Base-by-base conservation (phyloP, 2,888 invertebrate species). In the Abrostola tripartita region DNA sequence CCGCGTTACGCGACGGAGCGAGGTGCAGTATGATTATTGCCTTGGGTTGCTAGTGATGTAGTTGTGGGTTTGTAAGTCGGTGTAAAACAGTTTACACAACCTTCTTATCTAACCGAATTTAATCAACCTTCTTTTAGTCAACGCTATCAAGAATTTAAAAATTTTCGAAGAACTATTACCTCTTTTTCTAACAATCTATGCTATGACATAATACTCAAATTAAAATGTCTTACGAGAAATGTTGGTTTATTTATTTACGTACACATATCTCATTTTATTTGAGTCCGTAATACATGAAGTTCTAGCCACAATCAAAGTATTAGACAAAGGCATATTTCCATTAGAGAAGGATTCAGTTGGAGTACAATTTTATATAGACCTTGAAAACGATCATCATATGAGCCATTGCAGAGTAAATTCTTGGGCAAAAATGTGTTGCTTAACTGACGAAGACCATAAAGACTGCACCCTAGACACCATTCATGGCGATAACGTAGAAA, bases 311-410 rank as follows among this genome's bases (percentile, higher is more conserved):
- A 74, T 93, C 60, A 81, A 71, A 49, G 78, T 93, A 38, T 54
- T 88, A 59, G 90, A 92, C 56, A 88, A 85, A 82, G 93, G 93
- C n/a, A 58, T 91, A 35, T 74, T 85, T 52, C 88, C 91, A 5
- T 56, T 92, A 35, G 81, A 86, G 37, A 83, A 68, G 38, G 78
- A 87, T 41, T 89, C 92, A 0, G 74, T 92, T 10, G 93, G 86
- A 2, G 82, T 93, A 55, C 88, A 88, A 63, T 89, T 93, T 68
- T 93, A 79, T 63, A 67, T 93, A 37, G 88, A 91, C 37, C 54
- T 92, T 38, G 88, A 87, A 70, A 92, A 92, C 64, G 74, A 74
- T 52, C 82, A 89, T 62, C 81, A 77, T 24, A 41, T 54, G 0
- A 72, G 60, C 38, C 24, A 70, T 50, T 92, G 91, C 71, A 76